phyloP scores from a whole-genome alignment of 2,797 vertebrate species.

The Leptatherina wallacei region DNA sequence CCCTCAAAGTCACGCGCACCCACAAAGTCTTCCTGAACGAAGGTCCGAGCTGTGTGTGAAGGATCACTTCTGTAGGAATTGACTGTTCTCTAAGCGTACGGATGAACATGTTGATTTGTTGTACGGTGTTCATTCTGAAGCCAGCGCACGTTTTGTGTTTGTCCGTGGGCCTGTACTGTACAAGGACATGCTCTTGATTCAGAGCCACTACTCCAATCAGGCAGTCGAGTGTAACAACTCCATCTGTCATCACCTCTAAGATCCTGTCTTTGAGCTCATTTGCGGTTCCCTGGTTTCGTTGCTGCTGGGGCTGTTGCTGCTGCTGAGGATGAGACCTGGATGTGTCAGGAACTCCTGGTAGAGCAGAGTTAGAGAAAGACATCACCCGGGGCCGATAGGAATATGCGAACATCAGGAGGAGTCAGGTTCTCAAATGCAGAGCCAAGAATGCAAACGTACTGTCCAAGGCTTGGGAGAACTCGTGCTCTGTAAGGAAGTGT shows the following conservation, averaged over 20 bases:
- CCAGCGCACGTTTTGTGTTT: slow-evolving; percentile 17
- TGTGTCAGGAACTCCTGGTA: no score
- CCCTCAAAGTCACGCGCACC: background rate
- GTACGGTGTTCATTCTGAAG: background rate
- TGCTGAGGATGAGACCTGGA: no score
- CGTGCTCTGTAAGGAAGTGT: background rate
- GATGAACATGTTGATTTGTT: slow-evolving; percentile 9
- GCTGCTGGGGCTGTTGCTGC: no score
- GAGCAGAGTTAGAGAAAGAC: no score
- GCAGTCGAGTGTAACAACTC: slow-evolving; percentile 5
- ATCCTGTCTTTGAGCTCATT: no score
- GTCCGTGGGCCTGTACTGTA: background rate
- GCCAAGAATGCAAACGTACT: background rate
- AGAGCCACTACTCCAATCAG: background rate
- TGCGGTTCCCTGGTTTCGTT: no score
- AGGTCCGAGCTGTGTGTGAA: fast-evolving
- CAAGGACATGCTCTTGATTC: background rate
- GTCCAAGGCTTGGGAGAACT: background rate
- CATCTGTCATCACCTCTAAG: background rate
- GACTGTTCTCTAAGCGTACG: background rate
- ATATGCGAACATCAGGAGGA: no score
- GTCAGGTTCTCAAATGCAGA: background rate
- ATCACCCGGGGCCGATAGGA: no score
- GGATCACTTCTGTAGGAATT: fast-evolving
- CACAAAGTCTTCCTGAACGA: background rate